Base-by-base conservation (phyloP, 2,888 invertebrate genomes). In the Coelogynopora nodosa region DNA sequence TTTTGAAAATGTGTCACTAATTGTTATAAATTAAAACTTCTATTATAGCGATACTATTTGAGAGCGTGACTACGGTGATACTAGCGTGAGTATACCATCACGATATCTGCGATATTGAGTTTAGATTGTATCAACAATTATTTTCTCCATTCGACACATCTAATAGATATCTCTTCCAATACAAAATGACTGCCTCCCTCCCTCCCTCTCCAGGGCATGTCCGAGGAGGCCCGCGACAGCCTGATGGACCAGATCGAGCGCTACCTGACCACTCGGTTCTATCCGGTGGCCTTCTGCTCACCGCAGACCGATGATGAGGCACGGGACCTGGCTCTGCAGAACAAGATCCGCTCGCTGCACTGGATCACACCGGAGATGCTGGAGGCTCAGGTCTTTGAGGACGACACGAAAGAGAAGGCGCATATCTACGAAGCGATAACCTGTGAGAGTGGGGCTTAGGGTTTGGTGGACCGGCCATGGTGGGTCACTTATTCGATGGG, bases 351-450 rank as follows among this genome's bases (percentile, higher is more conserved):
- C 83, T 96, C 96, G 91, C 93, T 99, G 86, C 96, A 96, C 92
- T 99, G 99, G 99, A 96, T 99, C 5, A 96, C 96, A 87, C 95
- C 96, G 84, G 94, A 95, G 88, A 97, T 97, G 92, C 94, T 99
- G 87, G 97, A 97, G 90, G 97, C 97, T 90, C 94, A 95, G 89
- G 95, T 99, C 88, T 96, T 97, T 90, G 95, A 97, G 91, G 94
- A 94, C 10, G 94, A 95, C 91, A 94, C 95, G 0, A 94, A 94
- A 89, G 96, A 97, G 5, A 93, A 96, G n/a, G 95, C 96, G 90
- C 93, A 96, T 86, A 94, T 97, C n/a, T 97, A 97, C 91, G 94
- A 95, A 89, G 96, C 97, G 1, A 84, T 84, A 67, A 97, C 87
- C 83, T 87, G 74, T 87, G 83, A 28, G 80, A n/a, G 49, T 31